Conservation (phyloP, 1,140 invertebrate species). For the Leptopilina clavipes region DNA sequence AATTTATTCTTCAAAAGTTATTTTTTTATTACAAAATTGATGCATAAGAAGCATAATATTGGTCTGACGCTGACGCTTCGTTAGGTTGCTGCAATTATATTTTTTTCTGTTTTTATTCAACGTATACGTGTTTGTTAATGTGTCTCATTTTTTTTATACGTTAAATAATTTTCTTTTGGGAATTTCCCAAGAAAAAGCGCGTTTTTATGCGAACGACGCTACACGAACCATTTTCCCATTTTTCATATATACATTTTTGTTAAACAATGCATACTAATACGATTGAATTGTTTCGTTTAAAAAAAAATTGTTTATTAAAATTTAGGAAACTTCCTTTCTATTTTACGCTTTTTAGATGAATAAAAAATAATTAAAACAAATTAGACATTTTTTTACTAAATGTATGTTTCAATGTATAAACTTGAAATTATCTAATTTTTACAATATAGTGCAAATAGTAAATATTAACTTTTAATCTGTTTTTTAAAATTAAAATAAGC, state of each 20-base stretch:
- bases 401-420: too few species aligned
- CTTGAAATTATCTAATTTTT: too few species aligned
- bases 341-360: too few species aligned
- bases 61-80: slow-evolving; percentile 64
- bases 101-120: slow-evolving; percentile 52
- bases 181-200: not conserved
- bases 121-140: slow-evolving; percentile 57
- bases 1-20: not conserved
- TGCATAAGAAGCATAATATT: slow-evolving; percentile 17
- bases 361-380: too few species aligned
- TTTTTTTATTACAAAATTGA: not conserved
- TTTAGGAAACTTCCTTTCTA: too few species aligned
- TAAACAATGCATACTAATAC: not conserved
- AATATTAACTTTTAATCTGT: too few species aligned
- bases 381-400: too few species aligned
- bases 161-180: not conserved
- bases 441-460: too few species aligned
- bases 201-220: not conserved
- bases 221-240: slow-evolving; percentile 3
- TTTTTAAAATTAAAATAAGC: too few species aligned
- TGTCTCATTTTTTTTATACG: slow-evolving; percentile 34
- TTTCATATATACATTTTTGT: not conserved
- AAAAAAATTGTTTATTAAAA: too few species aligned
- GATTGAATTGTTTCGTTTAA: too few species aligned
- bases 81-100: slow-evolving; percentile 68